phyloP scores from a whole-genome alignment of 1,140 invertebrate genomes.

The Magallana ariakensis region DNA sequence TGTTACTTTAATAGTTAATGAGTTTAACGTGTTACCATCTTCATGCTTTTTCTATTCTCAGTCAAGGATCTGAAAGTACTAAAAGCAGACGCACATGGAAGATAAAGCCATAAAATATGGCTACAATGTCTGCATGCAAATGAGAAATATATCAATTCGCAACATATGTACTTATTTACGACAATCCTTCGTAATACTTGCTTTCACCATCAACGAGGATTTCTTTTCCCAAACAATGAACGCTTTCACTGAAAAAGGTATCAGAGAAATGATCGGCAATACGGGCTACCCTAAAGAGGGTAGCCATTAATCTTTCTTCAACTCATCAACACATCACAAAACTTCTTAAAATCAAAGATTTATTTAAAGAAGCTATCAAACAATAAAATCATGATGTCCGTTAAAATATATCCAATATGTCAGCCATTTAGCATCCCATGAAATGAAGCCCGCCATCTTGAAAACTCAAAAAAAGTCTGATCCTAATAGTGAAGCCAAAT shows the following conservation, averaged over 20 bases:
- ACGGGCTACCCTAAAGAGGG: neutral
- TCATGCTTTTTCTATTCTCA: neutral
- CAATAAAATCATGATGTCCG: neutral
- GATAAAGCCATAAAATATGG: no score
- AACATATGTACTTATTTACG: no score
- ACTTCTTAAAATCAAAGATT: conserved; percentile 18
- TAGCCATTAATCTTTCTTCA: neutral
- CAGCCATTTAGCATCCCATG: conserved; percentile 16
- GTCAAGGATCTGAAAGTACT: neutral
- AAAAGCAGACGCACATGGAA: no score
- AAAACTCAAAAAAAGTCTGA: neutral
- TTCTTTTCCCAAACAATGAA: neutral
- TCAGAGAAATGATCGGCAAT: neutral
- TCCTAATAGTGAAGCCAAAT: neutral
- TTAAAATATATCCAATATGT: conserved; percentile 4
- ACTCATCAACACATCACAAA: conserved; percentile 21
- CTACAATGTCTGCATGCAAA: no score
- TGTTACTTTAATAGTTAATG: no score
- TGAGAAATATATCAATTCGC: no score
- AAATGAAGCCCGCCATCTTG: conserved; percentile 37
- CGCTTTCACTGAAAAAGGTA: conserved; percentile 7
- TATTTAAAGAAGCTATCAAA: conserved; percentile 14
- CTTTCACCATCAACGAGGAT: neutral
- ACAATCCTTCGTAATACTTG: neutral
- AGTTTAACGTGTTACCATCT: neutral